Conservation (phyloP, 1,140 invertebrate genomes). For the Drosophila punjabiensis region DNA sequence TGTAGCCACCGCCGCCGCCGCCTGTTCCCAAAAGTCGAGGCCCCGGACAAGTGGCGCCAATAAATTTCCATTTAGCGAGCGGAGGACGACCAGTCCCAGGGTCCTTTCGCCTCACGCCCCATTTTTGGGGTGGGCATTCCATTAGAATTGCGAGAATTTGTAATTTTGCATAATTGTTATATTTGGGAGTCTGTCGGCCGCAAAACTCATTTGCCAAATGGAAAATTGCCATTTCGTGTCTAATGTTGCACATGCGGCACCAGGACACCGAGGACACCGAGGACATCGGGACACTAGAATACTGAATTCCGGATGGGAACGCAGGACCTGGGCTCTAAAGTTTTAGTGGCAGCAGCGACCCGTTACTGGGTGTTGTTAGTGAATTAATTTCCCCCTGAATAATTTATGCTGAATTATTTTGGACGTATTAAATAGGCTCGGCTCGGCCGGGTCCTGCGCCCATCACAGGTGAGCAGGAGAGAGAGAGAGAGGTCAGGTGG, state of each 20-base stretch:
- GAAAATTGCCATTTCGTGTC: constrained; percentile 84
- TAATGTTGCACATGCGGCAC: constrained; percentile 79
- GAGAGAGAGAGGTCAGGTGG: constrained; percentile 10
- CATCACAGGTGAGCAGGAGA: constrained; percentile 4
- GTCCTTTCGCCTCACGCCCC: not conserved
- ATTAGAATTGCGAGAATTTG: constrained; percentile 85
- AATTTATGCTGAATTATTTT: constrained; percentile 84
- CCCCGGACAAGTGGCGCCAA: constrained; percentile 66
- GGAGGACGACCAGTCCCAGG: constrained; percentile 20
- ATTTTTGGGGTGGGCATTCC: constrained; percentile 50
- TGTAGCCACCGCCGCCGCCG: constrained; percentile 14
- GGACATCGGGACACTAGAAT: not conserved
- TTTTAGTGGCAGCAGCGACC: constrained; percentile 62
- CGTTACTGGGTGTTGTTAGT: constrained; percentile 76
- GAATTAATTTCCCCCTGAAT: constrained; percentile 84
- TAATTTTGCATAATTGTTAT: constrained; percentile 85
- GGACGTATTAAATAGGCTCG: constrained; percentile 61
- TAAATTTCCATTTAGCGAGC: constrained; percentile 79
- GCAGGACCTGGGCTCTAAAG: constrained; percentile 43
- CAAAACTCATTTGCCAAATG: constrained; percentile 85
- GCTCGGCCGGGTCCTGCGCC: constrained; percentile 20
- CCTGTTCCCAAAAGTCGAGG: constrained; percentile 47
- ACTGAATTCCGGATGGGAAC: constrained; percentile 16
- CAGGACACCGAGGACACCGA: not conserved
- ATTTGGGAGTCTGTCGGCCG: constrained; percentile 81